These are phyloP conservation scores for Parthenolecanium corni DNA, from an alignment of 2,888 invertebrate species.

Conservation along the genomic window DNA sequence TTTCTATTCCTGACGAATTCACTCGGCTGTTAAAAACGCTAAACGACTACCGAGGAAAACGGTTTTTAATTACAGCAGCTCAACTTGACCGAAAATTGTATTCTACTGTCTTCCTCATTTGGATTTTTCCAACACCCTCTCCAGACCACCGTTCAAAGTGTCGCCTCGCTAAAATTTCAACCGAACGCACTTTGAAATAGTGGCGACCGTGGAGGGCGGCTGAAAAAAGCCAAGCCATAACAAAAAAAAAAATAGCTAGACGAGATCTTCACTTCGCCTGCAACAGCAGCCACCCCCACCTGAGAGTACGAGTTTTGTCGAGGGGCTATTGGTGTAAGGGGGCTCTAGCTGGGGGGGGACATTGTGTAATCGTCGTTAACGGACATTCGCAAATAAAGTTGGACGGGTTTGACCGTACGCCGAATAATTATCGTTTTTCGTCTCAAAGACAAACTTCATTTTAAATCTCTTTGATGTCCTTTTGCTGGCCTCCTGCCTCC, in stretches of 20 bases:
- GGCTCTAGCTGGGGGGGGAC: background rate
- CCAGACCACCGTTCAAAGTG: too few species aligned
- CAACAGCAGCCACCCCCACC: background rate
- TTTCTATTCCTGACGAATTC: too few species aligned
- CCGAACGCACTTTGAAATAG: background rate
- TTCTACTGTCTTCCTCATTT: too few species aligned
- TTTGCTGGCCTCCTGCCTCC: slow-evolving; percentile 11
- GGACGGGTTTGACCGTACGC: slow-evolving; percentile 27
- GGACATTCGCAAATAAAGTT: slow-evolving; percentile 28
- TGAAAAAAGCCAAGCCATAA: background rate
- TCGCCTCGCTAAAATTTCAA: too few species aligned
- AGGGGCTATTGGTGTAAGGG: background rate
- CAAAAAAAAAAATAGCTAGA: too few species aligned
- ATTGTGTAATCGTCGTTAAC: slow-evolving; percentile 15
- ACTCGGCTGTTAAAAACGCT: background rate
- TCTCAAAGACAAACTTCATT: slow-evolving; percentile 29
- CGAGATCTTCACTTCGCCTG: background rate
- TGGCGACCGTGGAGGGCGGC: background rate
- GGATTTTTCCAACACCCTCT: too few species aligned
- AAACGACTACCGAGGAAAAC: background rate
- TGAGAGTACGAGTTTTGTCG: background rate
- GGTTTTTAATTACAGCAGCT: background rate
- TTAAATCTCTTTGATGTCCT: slow-evolving; percentile 29
- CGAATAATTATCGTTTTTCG: slow-evolving; percentile 27
- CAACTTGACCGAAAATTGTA: too few species aligned